phyloP scores from a whole-genome alignment of 2,797 vertebrate genomes.

The Notamacropus eugenii region DNA sequence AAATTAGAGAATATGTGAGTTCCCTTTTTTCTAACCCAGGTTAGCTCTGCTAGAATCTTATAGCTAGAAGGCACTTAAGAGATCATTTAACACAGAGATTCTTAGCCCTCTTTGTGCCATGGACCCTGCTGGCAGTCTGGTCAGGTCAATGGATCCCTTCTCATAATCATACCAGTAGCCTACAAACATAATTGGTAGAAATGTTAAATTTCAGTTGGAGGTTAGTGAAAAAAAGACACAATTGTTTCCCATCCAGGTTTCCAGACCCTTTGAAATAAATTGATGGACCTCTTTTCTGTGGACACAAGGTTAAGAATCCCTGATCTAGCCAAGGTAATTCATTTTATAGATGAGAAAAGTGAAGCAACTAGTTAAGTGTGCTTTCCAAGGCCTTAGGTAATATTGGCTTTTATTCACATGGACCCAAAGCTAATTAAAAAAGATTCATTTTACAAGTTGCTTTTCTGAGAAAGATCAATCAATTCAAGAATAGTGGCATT shows the following conservation, averaged over 20 bases:
- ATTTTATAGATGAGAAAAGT: not conserved
- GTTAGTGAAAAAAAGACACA: not conserved
- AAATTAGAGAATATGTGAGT: not conserved
- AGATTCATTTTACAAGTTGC: not conserved
- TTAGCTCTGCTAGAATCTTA: not conserved
- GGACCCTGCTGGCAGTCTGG: not conserved
- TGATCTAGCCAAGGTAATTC: not conserved
- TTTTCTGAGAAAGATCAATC: constrained; percentile 13
- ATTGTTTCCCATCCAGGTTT: not conserved
- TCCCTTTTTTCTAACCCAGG: not conserved
- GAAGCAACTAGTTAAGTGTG: not conserved
- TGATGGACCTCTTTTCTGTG: not conserved
- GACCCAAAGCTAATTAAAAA: not conserved
- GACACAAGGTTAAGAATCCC: not conserved
- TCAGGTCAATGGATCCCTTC: not conserved
- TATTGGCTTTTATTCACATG: not conserved
- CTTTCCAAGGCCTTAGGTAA: not conserved
- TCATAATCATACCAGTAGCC: not conserved
- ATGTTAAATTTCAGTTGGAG: not conserved
- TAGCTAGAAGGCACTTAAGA: not conserved
- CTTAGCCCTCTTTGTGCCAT: not conserved
- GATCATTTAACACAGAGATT: not conserved
- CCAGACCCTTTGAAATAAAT: not conserved
- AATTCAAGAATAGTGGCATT: not conserved
- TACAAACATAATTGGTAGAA: not conserved